Conservation (phyloP, 2,888 invertebrate genomes). For the Acanthopleura granulata region DNA sequence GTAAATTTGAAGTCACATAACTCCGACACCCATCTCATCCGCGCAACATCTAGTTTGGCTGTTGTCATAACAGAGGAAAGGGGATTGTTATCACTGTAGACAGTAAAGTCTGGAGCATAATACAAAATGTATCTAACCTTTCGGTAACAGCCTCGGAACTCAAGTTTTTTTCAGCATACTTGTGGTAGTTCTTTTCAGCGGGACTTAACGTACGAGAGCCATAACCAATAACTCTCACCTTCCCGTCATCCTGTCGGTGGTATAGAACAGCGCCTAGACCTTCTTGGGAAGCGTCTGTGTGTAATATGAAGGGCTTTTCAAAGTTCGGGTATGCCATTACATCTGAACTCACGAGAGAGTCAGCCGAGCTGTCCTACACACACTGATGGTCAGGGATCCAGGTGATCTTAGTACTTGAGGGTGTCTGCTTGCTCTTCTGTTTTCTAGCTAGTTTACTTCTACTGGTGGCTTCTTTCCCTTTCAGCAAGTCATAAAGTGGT, state of each 20-base stretch:
- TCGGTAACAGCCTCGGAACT: conserved; percentile 23
- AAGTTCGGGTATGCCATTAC: conserved; percentile 26
- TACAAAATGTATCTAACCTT: conserved; percentile 9
- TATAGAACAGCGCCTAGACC: conserved; percentile 28
- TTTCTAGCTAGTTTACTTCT: neutral
- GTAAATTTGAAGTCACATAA: conserved; percentile 24
- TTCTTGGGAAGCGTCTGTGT: too few species aligned
- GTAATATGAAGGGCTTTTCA: conserved; percentile 17
- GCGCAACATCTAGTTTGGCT: conserved; percentile 20
- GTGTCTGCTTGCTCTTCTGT: neutral
- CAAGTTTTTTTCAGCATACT: conserved; percentile 28
- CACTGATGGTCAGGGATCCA: conserved; percentile 24
- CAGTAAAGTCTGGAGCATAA: neutral
- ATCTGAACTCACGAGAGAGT: conserved; percentile 15
- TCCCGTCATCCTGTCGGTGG: conserved; percentile 19
- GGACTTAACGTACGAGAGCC: conserved; percentile 23
- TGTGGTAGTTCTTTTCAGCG: conserved; percentile 25
- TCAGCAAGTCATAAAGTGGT: neutral
- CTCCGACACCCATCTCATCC: conserved; percentile 24
- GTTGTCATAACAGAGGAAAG: conserved; percentile 25
- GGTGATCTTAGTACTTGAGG: neutral
- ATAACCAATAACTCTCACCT: conserved; percentile 23
- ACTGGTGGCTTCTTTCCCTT: neutral
- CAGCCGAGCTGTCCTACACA: conserved; percentile 18
- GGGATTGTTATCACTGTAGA: conserved; percentile 26